phyloP scores from a whole-genome alignment of 2,888 invertebrate genomes.

The Lymantria monacha region DNA sequence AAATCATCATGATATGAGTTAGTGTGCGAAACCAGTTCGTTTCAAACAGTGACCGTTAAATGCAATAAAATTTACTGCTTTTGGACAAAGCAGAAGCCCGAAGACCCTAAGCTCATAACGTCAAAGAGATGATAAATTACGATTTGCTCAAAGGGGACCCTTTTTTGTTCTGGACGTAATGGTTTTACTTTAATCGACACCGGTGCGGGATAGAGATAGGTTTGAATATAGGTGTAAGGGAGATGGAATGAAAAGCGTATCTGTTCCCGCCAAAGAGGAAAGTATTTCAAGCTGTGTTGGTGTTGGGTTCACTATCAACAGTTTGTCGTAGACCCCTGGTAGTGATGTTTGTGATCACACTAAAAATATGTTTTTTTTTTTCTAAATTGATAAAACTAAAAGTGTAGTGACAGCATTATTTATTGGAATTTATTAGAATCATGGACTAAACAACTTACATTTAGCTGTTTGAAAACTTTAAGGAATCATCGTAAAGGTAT shows the following conservation, averaged over 20 bases:
- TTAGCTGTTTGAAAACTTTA: neutral
- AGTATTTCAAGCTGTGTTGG: constrained; percentile 67
- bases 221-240: constrained; percentile 34
- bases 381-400: neutral
- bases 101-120: constrained; percentile 71
- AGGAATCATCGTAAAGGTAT: neutral
- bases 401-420: constrained; percentile 3
- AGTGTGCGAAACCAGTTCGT: constrained; percentile 10
- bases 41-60: constrained; percentile 57
- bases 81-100: constrained; percentile 63
- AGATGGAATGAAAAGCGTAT: constrained; percentile 51
- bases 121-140: constrained; percentile 81
- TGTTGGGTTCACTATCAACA: constrained; percentile 72
- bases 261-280: constrained; percentile 71
- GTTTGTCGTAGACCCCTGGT: constrained; percentile 61
- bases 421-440: neutral
- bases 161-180: constrained; percentile 80
- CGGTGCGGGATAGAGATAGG: constrained; percentile 39
- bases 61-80: constrained; percentile 68
- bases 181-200: constrained; percentile 77
- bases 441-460: neutral
- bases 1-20: neutral
- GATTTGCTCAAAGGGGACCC: constrained; percentile 80
- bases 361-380: neutral
- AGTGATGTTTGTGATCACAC: constrained; percentile 42